Evolutionary conservation across 2,797 vertebrate genomes (phyloP), one percentile per base, ranked within the genome.

Genomic region (Propithecus perrieri): DNA sequence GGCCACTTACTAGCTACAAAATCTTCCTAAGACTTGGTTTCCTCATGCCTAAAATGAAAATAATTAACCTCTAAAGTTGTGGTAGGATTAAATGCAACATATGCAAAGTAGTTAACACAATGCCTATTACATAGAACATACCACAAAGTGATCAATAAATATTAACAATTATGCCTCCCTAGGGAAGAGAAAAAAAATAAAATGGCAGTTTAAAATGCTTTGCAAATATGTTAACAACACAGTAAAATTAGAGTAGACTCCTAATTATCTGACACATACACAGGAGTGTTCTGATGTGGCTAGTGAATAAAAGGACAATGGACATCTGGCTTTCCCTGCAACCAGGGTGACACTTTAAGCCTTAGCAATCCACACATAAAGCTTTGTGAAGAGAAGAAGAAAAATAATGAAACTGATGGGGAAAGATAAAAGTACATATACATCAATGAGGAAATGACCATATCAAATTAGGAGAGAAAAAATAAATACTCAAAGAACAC

Each of bases 11-110:
- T 75, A 46, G 92, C 7, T 96, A 10, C 35, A 92, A 85, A 61
- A 96, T 63, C 38, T 95, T 57, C 63, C 28, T 67, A 89, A 85
- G 22, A 55, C 20, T 89, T n/a, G 14, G 67, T 85, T 96, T 92
- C 28, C 20, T 89, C 20, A n/a, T 74, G 63, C 84, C 18, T 43
- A 87, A 74, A 93, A 50, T 41, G 10, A 80, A 95, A 94, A 17
- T 83, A 67, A 80, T 30, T 55, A 90, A 43, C 55, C 69, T 41
- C 35, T 83, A 69, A 55, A 20, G 53, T 20, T 87, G 50, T 53
- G 57, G 46, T 46, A 84, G 26, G 24, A 93, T 20, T 78, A 79
- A 72, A 67, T 17, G 6, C 4, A 72, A 65, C n/a, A 94, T 14
- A 69, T 48, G 10, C 43, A 55, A 80, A 61, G 50, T 33, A 38